Conservation (phyloP, 1,140 invertebrate species). For the Rhagoletis pomonella region DNA sequence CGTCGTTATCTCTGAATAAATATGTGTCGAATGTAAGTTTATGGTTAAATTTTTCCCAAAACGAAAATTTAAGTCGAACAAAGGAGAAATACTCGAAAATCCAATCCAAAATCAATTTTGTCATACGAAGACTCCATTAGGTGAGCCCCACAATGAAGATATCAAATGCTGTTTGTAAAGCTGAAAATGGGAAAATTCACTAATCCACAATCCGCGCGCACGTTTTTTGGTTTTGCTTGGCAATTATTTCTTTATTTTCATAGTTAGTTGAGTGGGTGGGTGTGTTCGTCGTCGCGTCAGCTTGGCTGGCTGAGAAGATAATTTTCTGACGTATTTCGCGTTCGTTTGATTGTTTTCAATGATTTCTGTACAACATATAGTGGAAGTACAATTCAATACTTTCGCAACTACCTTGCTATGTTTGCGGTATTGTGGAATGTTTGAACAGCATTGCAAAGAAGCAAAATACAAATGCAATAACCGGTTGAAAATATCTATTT, state of each 20-base stretch:
- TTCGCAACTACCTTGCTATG: background rate
- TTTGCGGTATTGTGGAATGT: background rate
- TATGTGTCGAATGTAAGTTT: background rate
- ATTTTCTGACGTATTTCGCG: background rate
- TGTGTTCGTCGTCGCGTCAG: background rate
- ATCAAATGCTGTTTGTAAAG: background rate
- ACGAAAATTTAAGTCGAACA: background rate
- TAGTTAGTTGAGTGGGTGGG: background rate
- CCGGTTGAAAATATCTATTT: no score
- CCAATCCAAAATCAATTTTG: conserved; percentile 15
- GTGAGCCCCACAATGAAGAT: background rate
- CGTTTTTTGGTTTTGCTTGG: background rate
- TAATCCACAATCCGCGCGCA: background rate
- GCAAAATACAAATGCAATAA: no score
- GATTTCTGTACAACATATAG: background rate
- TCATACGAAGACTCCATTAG: conserved; percentile 39
- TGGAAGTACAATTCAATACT: background rate
- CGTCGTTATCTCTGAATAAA: background rate
- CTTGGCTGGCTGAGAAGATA: background rate
- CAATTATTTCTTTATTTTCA: background rate
- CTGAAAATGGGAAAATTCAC: background rate
- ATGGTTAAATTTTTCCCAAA: background rate
- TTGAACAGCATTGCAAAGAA: background rate
- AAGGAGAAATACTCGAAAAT: background rate
- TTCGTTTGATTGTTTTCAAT: conserved; percentile 11